Percentiles rank a stretch among this genome's conserved stretches.
These are phyloP conservation scores for Ypsolopha sequella DNA, from an alignment of 2,888 invertebrate genomes.

Conservation along the genomic window DNA sequence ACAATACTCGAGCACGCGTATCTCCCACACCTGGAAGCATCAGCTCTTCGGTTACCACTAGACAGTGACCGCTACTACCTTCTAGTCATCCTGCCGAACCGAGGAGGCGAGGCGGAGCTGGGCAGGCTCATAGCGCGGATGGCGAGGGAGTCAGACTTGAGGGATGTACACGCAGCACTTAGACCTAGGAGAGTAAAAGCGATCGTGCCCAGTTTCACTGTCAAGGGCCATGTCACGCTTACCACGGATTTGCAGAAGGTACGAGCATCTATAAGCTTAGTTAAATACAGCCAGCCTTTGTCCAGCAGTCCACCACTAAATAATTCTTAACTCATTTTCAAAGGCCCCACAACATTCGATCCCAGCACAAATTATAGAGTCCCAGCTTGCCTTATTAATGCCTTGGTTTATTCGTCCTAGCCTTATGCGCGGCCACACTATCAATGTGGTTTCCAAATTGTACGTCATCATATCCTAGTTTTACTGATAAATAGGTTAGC, in stretches of 20 bases:
- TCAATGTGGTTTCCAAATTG: background rate
- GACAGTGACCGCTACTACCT: slow-evolving; percentile 86
- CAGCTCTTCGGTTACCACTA: slow-evolving; percentile 81
- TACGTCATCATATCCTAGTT: no score
- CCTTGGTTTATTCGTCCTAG: no score
- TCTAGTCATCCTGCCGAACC: slow-evolving; percentile 78
- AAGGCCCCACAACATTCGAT: no score
- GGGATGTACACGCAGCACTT: slow-evolving; percentile 76
- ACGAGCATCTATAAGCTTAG: slow-evolving; percentile 21
- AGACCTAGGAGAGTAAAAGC: slow-evolving; percentile 80
- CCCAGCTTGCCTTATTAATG: slow-evolving; percentile 3
- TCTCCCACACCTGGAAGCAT: slow-evolving; percentile 77
- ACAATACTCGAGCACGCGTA: slow-evolving; percentile 82
- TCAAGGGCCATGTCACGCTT: slow-evolving; percentile 82
- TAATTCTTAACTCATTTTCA: no score
- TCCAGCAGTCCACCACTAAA: no score
- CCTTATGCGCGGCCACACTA: background rate
- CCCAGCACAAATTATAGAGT: no score
- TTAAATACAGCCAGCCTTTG: no score
- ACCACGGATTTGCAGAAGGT: slow-evolving; percentile 88
- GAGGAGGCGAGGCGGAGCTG: slow-evolving; percentile 72
- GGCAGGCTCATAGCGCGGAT: slow-evolving; percentile 75
- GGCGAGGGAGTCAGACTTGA: slow-evolving; percentile 71
- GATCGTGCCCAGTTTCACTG: slow-evolving; percentile 83
- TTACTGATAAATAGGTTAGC: no score